Evolutionary conservation across 2,113 vertebrate species (phyloP).

Genomic region (Cyanoramphus novaezelandiae): DNA sequence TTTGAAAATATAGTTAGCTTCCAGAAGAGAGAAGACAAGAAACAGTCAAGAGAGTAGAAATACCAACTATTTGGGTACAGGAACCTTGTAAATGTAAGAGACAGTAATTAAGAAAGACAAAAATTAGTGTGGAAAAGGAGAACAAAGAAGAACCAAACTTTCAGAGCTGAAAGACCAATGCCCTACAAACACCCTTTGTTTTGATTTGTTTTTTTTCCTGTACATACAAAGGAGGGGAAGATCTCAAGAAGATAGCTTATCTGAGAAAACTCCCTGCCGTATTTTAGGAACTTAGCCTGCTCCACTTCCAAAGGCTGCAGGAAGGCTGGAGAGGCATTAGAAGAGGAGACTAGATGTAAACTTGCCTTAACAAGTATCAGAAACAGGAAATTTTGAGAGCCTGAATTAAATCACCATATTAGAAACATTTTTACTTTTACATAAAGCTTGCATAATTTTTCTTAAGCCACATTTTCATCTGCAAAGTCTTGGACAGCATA

Average conservation of each 20-base stretch:
- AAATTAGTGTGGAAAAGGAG: not conserved
- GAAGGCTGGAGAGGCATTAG: not conserved
- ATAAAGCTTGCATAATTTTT: not conserved
- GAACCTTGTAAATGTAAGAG: not conserved
- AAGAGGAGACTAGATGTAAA: not conserved
- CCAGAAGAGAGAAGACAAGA: not conserved
- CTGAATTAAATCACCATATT: not conserved
- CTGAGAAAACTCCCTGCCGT: not conserved
- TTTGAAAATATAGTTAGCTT: not conserved
- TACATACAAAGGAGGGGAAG: not conserved
- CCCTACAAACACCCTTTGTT: not conserved
- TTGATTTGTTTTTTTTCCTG: fast-evolving
- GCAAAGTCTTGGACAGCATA: not conserved
- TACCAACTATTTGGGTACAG: not conserved
- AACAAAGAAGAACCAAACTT: not conserved
- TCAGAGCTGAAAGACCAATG: not conserved
- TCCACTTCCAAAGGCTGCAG: not conserved
- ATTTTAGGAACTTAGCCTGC: not conserved
- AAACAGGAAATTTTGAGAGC: not conserved
- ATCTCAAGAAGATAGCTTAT: not conserved
- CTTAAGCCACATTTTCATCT: not conserved
- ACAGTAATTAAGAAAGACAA: not conserved
- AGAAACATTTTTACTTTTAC: not conserved
- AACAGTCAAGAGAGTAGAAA: not conserved
- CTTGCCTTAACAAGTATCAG: not conserved